Evolutionary conservation across 2,888 invertebrate genomes (phyloP), one percentile per base, ranked within the genome.

Genomic region (Patella pellucida): DNA sequence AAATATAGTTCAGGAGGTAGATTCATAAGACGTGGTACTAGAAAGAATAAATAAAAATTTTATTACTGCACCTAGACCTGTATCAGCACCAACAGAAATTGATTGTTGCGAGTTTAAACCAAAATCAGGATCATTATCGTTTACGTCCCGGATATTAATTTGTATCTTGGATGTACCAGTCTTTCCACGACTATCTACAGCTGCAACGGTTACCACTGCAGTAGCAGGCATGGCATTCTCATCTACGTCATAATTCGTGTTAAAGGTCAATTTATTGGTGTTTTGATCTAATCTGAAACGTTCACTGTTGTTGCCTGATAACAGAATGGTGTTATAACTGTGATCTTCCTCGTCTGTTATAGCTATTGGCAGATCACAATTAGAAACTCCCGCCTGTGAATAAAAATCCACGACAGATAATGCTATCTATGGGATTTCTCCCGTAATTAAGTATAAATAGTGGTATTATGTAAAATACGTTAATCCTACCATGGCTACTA

Each of bases 91-190:
- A 54, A 76, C 50, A 19, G 69, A 67, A 19, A 51, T 52, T 2
- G 68, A 62, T 68, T 56, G 75, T 12, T 72, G 73, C 12, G 27
- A 14, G 14, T 50, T 50, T 41, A 41, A 41, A 31, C 71, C 73
- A 11, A 77, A 77, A 3, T 72, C 27, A 15, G 77, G 77, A 19
- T 72, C 73, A 67, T 79, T 79, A 74, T 79, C 79, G 68, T 79
- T 79, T 54, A 76, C 54, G 67, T 79, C 79, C 14, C 72, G 56
- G 31, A 79, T 71, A 51, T 72, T 72, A 27, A 79, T 68, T 12
- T 69, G 69, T 31, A 79, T 76, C 52, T 76, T 74, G 12, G 76
- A 69, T 9, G 77, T 77, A 9, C 74, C 76, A 15, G 79, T 72
- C 14, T 62, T 23, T 14, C 77, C 72, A 7, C 68, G 72, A 51